Conservation (phyloP, 2,888 invertebrate genomes). For the Eutolmus rufibarbis region DNA sequence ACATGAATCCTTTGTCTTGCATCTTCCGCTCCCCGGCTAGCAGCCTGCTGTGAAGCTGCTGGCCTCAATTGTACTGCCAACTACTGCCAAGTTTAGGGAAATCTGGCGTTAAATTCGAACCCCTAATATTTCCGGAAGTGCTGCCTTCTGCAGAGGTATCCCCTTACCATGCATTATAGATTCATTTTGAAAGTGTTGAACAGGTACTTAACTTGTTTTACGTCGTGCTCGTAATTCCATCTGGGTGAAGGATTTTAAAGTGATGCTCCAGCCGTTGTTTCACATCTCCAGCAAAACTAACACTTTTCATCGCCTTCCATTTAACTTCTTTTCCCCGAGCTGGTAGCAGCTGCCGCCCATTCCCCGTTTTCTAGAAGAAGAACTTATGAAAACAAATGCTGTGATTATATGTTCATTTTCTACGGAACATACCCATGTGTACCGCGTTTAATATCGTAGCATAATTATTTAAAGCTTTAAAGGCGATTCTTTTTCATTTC, state of each 20-base stretch:
- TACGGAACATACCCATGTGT: background rate
- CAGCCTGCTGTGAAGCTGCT: background rate
- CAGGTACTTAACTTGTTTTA: background rate
- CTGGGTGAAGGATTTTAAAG: background rate
- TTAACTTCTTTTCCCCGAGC: background rate
- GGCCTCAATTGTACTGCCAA: background rate
- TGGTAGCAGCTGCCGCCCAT: background rate
- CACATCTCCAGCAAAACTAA: background rate
- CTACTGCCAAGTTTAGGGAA: background rate
- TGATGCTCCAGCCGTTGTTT: background rate
- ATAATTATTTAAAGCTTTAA: background rate
- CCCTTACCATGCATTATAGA: background rate
- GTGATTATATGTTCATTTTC: background rate
- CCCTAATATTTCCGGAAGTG: background rate
- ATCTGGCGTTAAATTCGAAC: background rate
- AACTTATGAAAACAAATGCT: background rate
- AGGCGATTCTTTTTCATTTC: background rate
- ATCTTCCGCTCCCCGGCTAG: background rate
- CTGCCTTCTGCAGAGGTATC: background rate
- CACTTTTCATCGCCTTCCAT: background rate
- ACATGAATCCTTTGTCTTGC: background rate
- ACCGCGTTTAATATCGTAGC: background rate
- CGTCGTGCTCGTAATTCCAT: background rate
- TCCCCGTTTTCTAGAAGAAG: background rate
- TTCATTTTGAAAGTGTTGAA: background rate